Evolutionary conservation across 2,113 vertebrate species (phyloP).

Genomic region (Arenaria interpres): DNA sequence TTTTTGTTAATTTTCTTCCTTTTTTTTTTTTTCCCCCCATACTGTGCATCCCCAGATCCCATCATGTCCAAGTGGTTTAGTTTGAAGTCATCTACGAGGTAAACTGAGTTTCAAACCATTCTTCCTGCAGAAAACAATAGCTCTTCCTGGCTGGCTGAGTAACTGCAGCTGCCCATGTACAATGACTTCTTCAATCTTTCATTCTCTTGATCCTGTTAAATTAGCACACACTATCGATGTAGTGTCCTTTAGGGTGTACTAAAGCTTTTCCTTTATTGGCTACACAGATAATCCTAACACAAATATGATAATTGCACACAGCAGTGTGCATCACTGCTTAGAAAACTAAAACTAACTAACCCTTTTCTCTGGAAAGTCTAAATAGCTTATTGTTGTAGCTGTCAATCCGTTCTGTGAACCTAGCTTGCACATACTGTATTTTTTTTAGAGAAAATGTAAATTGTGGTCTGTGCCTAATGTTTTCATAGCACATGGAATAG

Average conservation of each 20-base stretch:
- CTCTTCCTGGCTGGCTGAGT: neutral
- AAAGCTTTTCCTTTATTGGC: slow-evolving; percentile 26
- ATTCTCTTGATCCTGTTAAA: neutral
- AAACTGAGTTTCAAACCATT: slow-evolving; percentile 4
- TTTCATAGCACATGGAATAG: slow-evolving; percentile 64
- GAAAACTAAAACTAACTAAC: neutral
- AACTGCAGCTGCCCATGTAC: neutral
- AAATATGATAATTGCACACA: neutral
- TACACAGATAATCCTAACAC: slow-evolving; percentile 22
- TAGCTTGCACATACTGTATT: slow-evolving; percentile 65
- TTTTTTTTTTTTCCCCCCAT: neutral
- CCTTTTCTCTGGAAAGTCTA: slow-evolving; percentile 44
- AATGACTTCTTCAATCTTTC: neutral
- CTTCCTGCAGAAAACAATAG: neutral
- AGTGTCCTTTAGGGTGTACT: slow-evolving; percentile 12
- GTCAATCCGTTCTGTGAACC: slow-evolving; percentile 61
- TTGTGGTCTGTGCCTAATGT: slow-evolving; percentile 79
- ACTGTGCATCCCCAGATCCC: neutral
- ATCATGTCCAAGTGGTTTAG: neutral
- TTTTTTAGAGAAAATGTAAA: slow-evolving; percentile 54
- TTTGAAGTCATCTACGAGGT: slow-evolving; percentile 18
- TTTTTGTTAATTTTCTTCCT: neutral
- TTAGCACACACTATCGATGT: neutral
- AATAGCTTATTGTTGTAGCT: slow-evolving; percentile 62
- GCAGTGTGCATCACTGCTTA: slow-evolving; percentile 3